phyloP scores from a whole-genome alignment of 1,140 invertebrate genomes.

The Ruditapes philippinarum region DNA sequence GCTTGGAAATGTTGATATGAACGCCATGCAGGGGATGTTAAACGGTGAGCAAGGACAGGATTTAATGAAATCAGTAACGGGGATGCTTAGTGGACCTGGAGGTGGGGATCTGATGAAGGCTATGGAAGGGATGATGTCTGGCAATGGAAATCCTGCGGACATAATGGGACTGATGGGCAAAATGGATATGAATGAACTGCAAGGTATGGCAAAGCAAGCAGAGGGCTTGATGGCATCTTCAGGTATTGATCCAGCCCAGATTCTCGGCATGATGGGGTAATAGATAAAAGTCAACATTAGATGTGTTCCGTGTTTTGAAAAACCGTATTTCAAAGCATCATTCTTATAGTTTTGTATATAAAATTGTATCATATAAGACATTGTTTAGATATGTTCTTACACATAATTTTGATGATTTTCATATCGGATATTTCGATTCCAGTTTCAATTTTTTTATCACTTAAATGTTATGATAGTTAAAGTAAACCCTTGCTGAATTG shows the following conservation, averaged over 20 bases:
- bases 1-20: constrained; percentile 31
- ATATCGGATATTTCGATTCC: too few species aligned
- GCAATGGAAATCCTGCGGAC: constrained; percentile 23
- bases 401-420: too few species aligned
- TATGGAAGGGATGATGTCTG: constrained; percentile 35
- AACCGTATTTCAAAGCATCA: too few species aligned
- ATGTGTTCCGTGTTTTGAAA: too few species aligned
- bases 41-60: constrained; percentile 36
- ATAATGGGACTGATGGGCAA: constrained; percentile 1
- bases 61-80: constrained; percentile 39
- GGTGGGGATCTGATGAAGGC: constrained; percentile 56
- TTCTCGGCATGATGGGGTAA: constrained; percentile 37
- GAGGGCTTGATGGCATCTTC: constrained; percentile 30
- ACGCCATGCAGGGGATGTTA: constrained; percentile 8
- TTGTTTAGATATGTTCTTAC: too few species aligned
- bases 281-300: too few species aligned
- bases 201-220: constrained; percentile 40
- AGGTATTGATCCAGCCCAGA: constrained; percentile 34
- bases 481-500: too few species aligned
- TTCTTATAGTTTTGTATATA: too few species aligned
- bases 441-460: too few species aligned
- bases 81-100: constrained; percentile 37
- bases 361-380: too few species aligned
- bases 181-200: constrained; percentile 16
- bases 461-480: too few species aligned